These are phyloP conservation scores for Sisyra terminalis DNA, from an alignment of 2,888 invertebrate species.

Conservation along the genomic window DNA sequence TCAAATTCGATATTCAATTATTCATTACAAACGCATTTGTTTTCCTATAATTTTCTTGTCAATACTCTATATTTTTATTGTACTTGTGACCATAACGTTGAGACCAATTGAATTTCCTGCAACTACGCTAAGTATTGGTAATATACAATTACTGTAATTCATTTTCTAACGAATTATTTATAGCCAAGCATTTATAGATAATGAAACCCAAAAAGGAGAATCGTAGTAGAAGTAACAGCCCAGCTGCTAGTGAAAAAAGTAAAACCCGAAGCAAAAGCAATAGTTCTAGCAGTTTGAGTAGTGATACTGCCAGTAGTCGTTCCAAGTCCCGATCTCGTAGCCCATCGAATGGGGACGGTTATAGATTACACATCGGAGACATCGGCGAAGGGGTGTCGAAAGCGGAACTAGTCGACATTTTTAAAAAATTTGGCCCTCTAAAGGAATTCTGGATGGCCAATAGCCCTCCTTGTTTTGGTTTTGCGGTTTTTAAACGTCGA, in stretches of 20 bases:
- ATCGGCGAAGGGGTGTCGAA: constrained; percentile 33
- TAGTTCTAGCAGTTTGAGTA: constrained; percentile 20
- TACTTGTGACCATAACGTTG: no score
- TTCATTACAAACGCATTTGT: no score
- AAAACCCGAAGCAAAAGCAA: constrained; percentile 21
- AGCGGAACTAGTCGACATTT: constrained; percentile 32
- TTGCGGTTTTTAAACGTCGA: constrained; percentile 35
- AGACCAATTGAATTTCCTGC: no score
- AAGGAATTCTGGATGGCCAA: constrained; percentile 40
- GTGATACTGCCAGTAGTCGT: constrained; percentile 4
- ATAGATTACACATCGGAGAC: constrained; percentile 33
- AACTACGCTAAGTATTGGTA: no score
- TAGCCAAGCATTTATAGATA: no score
- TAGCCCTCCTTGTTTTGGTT: constrained; percentile 42
- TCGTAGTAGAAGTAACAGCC: constrained; percentile 16
- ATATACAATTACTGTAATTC: no score
- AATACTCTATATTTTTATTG: no score
- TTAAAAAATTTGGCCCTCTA: constrained; percentile 33
- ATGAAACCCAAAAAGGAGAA: constrained; percentile 10
- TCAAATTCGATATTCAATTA: no score
- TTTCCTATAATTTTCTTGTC: no score
- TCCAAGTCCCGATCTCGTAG: constrained; percentile 23
- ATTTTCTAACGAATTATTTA: no score
- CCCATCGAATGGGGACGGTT: constrained; percentile 23
- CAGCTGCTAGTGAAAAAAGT: constrained; percentile 10